phyloP scores from a whole-genome alignment of 2,113 vertebrate genomes.

The Glareola pratincola region DNA sequence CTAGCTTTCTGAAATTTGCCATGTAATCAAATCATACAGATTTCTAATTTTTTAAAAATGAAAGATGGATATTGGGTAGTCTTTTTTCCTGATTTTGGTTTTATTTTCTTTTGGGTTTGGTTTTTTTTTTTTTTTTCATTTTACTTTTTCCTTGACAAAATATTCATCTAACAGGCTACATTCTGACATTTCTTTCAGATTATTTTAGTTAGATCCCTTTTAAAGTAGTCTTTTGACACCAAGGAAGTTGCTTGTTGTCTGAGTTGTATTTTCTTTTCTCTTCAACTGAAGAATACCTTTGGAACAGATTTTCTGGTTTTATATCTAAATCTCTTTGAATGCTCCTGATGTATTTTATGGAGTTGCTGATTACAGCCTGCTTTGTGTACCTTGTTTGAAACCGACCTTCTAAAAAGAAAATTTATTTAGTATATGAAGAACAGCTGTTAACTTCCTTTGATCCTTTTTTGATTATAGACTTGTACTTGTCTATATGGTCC shows the following conservation, averaged over 20 bases:
- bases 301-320: not conserved
- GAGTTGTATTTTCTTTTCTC: not conserved
- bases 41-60: not conserved
- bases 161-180: not conserved
- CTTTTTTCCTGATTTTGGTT: not conserved
- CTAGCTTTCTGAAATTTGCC: not conserved
- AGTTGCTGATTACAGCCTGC: not conserved
- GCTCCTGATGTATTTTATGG: not conserved
- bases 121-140: not conserved
- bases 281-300: not conserved
- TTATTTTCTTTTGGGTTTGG: not conserved
- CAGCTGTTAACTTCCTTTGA: not conserved
- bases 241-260: not conserved
- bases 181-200: not conserved
- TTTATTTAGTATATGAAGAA: not conserved
- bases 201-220: not conserved
- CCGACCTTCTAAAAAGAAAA: not conserved
- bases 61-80: not conserved
- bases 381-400: not conserved
- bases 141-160: not conserved
- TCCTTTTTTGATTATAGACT: not conserved
- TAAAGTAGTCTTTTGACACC: not conserved
- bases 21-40: not conserved
- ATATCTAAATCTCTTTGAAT: not conserved
- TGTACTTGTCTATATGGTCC: not conserved